Percentiles rank a stretch among this genome's conserved stretches.
These are phyloP conservation scores for Poeciliopsis prolifica DNA, from an alignment of 2,113 vertebrate genomes.

Conservation along the genomic window DNA sequence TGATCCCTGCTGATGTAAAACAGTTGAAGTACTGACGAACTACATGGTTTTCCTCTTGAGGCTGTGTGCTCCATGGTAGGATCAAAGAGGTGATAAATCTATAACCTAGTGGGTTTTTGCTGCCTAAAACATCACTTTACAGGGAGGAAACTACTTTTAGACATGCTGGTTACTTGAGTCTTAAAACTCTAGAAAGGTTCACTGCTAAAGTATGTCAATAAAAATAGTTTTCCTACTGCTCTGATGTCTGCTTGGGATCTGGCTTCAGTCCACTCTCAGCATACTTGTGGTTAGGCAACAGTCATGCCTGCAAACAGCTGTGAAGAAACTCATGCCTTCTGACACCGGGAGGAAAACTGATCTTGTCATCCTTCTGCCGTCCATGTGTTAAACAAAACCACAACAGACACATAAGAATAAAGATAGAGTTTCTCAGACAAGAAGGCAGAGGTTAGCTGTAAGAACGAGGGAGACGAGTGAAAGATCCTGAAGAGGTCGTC, in stretches of 20 bases:
- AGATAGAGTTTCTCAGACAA: not conserved
- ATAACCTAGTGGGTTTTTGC: not conserved
- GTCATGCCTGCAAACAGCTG: slow-evolving; percentile 1
- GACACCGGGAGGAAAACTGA: not conserved
- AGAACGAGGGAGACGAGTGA: not conserved
- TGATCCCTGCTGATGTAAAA: slow-evolving; percentile 29
- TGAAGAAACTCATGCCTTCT: slow-evolving; percentile 13
- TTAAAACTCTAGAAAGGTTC: not conserved
- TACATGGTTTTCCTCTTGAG: not conserved
- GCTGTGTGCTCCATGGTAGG: not conserved
- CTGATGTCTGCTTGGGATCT: slow-evolving; percentile 5
- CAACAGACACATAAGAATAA: not conserved
- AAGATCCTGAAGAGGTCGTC: not conserved
- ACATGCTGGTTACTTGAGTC: slow-evolving; percentile 1
- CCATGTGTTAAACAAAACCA: not conserved
- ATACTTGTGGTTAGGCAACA: slow-evolving; percentile 22
- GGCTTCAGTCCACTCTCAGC: slow-evolving; percentile 1
- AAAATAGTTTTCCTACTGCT: not conserved
- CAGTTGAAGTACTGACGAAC: not conserved
- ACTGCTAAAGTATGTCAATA: not conserved
- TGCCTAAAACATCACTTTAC: not conserved
- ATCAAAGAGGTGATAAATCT: not conserved
- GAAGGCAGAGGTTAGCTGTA: not conserved
- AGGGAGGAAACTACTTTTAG: not conserved
- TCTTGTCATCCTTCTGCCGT: not conserved